These are phyloP conservation scores for Apodemia mormo DNA, from an alignment of 2,888 invertebrate species.

Conservation along the genomic window DNA sequence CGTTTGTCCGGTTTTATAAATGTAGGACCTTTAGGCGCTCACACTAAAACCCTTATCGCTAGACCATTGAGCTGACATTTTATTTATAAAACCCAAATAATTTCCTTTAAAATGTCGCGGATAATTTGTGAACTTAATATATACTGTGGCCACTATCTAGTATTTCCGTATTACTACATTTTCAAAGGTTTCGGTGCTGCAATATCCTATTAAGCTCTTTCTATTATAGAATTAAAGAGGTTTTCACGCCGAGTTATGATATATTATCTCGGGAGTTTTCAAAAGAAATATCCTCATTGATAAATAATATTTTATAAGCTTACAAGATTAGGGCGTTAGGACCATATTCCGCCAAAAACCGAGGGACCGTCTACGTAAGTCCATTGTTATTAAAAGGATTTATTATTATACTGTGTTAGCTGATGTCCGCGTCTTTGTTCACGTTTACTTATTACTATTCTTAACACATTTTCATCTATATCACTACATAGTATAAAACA, in stretches of 20 bases:
- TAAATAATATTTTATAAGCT: conserved; percentile 9
- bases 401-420: not conserved
- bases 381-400: not conserved
- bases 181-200: not conserved
- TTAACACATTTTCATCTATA: too few species aligned
- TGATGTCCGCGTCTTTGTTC: too few species aligned
- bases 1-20: too few species aligned
- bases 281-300: conserved; percentile 9
- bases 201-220: conserved; percentile 5
- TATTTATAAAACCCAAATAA: too few species aligned
- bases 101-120: too few species aligned
- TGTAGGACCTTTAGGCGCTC: too few species aligned
- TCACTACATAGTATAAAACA: too few species aligned
- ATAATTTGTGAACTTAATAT: too few species aligned
- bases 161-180: not conserved
- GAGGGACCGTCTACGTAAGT: not conserved
- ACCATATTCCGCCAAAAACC: not conserved
- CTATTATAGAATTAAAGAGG: conserved; percentile 5
- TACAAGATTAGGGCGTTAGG: not conserved
- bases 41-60: too few species aligned
- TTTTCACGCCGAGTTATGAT: not conserved
- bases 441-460: too few species aligned
- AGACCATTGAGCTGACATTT: too few species aligned
- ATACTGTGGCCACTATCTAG: not conserved
- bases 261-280: conserved; percentile 9